Conservation (phyloP, 2,797 vertebrate genomes). For the Telmatherina bonti region DNA sequence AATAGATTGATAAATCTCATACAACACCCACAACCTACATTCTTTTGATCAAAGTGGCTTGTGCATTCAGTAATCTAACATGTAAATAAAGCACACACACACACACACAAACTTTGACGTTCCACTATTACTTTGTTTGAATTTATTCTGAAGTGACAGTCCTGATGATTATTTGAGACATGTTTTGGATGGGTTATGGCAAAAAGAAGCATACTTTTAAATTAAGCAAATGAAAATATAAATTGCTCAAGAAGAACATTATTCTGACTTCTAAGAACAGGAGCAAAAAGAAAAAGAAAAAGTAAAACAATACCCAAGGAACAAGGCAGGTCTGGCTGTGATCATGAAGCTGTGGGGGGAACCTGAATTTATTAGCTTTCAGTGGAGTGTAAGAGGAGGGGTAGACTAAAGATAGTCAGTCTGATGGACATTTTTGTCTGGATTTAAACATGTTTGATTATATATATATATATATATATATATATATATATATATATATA, state of each 20-base stretch:
- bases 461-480: no score
- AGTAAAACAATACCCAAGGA: not conserved
- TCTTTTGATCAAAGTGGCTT: not conserved
- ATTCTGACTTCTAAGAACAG: slow-evolving; percentile 39
- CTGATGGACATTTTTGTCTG: no score
- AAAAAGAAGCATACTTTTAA: not conserved
- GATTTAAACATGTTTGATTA: no score
- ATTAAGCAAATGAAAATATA: not conserved
- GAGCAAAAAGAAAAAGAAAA: slow-evolving; percentile 35
- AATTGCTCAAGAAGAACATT: not conserved
- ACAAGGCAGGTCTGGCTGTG: slow-evolving; percentile 29
- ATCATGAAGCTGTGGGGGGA: slow-evolving; percentile 38
- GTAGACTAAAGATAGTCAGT: no score
- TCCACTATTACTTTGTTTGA: not conserved
- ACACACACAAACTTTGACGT: not conserved
- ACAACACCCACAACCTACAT: not conserved
- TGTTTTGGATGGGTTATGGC: not conserved
- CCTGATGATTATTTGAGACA: no score
- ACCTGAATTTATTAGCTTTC: slow-evolving; percentile 72
- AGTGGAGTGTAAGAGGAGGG: no score
- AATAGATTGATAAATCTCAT: not conserved
- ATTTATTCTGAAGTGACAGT: no score
- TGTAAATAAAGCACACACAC: not conserved
- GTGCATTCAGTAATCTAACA: not conserved
- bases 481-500: no score